Conservation (phyloP, 2,113 vertebrate species). For the Lates calcarifer region DNA sequence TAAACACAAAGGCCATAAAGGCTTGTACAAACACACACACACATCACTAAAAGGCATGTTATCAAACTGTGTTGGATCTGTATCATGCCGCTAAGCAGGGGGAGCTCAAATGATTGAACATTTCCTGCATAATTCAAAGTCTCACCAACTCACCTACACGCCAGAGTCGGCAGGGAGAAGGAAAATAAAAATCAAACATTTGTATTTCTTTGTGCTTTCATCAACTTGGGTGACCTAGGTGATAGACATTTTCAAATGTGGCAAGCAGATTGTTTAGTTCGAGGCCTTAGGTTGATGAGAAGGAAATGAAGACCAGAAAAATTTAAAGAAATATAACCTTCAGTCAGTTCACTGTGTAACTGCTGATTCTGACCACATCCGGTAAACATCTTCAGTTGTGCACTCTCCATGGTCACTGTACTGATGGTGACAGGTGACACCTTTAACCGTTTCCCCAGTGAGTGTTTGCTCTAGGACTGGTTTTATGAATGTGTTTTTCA, state of each 20-base stretch:
- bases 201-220: slow-evolving; percentile 68
- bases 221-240: slow-evolving; percentile 31
- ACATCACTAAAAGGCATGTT: slow-evolving; percentile 41
- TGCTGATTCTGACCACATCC: not conserved
- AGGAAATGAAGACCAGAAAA: not conserved
- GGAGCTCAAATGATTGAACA: slow-evolving; percentile 8
- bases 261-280: not conserved
- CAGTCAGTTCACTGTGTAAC: not conserved
- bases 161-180: slow-evolving; percentile 15
- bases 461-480: not conserved
- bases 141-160: not conserved
- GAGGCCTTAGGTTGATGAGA: not conserved
- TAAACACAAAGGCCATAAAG: too few relatives aligned
- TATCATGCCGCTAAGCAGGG: not conserved
- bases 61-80: slow-evolving; percentile 30
- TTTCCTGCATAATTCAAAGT: slow-evolving; percentile 42
- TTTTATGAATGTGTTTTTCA: not conserved
- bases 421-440: not conserved
- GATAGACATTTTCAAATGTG: slow-evolving; percentile 5
- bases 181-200: not conserved
- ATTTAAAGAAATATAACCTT: not conserved
- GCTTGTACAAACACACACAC: slow-evolving; percentile 12
- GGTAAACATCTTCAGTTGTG: too few relatives aligned
- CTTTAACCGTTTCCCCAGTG: not conserved
- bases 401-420: not conserved